phyloP scores from a whole-genome alignment of 2,797 vertebrate species.

The Microcaecilia unicolor region DNA sequence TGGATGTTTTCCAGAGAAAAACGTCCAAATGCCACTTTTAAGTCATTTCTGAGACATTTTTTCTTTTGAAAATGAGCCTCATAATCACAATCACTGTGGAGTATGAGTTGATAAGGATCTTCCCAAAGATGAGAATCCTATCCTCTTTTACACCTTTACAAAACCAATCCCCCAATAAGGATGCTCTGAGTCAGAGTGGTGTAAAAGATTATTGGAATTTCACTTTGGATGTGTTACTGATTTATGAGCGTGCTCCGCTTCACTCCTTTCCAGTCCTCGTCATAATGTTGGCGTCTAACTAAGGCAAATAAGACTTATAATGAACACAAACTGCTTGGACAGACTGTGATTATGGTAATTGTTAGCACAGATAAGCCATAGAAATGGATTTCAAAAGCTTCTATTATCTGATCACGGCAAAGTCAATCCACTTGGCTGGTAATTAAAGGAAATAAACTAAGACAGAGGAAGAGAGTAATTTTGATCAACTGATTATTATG shows the following conservation, averaged over 20 bases:
- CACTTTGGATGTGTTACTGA: constrained; percentile 17
- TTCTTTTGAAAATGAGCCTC: too few species aligned
- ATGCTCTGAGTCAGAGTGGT: background rate
- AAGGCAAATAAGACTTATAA: constrained; percentile 32
- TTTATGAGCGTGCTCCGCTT: too few species aligned
- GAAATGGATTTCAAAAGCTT: constrained; percentile 39
- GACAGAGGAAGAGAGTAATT: constrained; percentile 29
- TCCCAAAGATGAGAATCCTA: background rate
- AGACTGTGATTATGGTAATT: constrained; percentile 46
- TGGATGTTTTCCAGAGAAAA: too few species aligned
- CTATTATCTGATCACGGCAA: constrained; percentile 43
- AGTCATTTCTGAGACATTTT: too few species aligned
- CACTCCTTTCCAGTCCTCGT: constrained; percentile 36
- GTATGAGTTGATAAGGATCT: background rate
- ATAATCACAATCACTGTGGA: too few species aligned
- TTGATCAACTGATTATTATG: constrained; percentile 38
- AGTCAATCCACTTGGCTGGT: constrained; percentile 28
- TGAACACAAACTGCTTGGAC: constrained; percentile 24
- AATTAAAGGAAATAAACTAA: constrained; percentile 47
- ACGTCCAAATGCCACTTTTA: too few species aligned
- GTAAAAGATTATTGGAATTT: constrained; percentile 11
- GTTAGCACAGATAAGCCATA: constrained; percentile 24
- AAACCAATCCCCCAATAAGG: background rate
- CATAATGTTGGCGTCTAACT: constrained; percentile 38
- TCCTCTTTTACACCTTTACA: background rate